Evolutionary conservation across 2,113 vertebrate genomes (phyloP), one percentile per base, ranked within the genome.

Genomic region (Clarias batrachus): DNA sequence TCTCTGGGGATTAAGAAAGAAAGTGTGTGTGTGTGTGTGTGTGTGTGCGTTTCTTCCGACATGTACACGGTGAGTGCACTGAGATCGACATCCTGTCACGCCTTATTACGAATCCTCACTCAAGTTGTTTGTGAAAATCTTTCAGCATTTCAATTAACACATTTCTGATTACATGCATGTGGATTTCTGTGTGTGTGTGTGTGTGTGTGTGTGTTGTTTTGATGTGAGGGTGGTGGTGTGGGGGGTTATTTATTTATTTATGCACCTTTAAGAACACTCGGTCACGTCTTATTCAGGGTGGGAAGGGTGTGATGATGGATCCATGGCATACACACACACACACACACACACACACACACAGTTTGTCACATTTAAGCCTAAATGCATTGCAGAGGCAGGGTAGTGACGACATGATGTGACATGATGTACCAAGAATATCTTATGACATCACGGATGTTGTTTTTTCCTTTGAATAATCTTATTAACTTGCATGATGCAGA

Each of bases 361-460:
- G 6, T 25, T 8, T 27, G 48, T 77, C 25, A n/a, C 0, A n/a
- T 54, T 16, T n/a, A n/a, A 77, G 23, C 23, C 25, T 16, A 2
- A 54, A 56, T 77, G 74, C 56, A 79, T 21, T 79, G 54, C 77
- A 59, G 54, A 19, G 76, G 52, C 30, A 30, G 9, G 76, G 52
- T 57, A 30, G 9, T 79, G 77, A 79, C 77, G 52, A 56, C 74
- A 78, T 10, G 41, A 76, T 13, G 37, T 74, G 73, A 13, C 73
- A 54, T n/a, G 52, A 30, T 79, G 77, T 30, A 30, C 54, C 77
- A 33, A 59, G 16, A 59, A 79, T 59, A 79, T 19, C 54, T 59
- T 79, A 59, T 59, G 77, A 59, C 77, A 21, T 79, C 77, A 79
- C 54, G 77, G 77, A 59, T 48, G 48, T 48, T 48, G 6, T 48